Conservation (phyloP, 2,113 vertebrate species). For the Arothron firmamentum region DNA sequence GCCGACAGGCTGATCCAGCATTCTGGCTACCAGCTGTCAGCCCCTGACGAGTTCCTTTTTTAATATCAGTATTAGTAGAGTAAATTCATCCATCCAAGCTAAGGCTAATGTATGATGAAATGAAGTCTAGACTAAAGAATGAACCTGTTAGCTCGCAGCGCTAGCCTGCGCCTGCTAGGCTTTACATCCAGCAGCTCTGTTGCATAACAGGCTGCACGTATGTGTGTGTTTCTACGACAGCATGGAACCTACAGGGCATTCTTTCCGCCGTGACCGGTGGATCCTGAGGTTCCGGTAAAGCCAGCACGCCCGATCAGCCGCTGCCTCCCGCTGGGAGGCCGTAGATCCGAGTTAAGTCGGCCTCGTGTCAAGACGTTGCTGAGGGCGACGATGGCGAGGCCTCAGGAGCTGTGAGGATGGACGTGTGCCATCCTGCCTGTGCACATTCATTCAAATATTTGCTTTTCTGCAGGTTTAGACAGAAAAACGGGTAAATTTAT, state of each 20-base stretch:
- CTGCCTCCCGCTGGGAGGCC: neutral
- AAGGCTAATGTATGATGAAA: too few species aligned
- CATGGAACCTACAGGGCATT: constrained; percentile 8
- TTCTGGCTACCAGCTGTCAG: constrained; percentile 7
- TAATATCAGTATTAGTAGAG: too few species aligned
- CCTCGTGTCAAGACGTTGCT: constrained; percentile 1
- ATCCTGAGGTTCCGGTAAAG: too few species aligned
- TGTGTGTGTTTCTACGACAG: constrained; percentile 1
- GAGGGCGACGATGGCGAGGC: neutral
- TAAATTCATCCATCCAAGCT: too few species aligned
- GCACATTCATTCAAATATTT: too few species aligned
- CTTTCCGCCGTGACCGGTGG: neutral
- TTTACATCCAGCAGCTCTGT: constrained; percentile 26
- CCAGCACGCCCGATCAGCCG: too few species aligned
- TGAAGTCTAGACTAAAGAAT: too few species aligned
- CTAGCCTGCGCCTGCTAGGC: constrained; percentile 3
- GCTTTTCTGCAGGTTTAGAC: too few species aligned
- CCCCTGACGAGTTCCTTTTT: too few species aligned
- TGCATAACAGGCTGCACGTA: constrained; percentile 15
- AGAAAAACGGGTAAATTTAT: too few species aligned
- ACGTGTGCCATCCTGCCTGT: too few species aligned
- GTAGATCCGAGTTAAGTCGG: neutral
- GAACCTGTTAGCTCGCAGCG: neutral
- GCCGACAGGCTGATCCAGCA: constrained; percentile 21
- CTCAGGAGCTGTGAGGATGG: neutral